phyloP scores from a whole-genome alignment of 2,113 vertebrate genomes.

The Toxostoma redivivum region DNA sequence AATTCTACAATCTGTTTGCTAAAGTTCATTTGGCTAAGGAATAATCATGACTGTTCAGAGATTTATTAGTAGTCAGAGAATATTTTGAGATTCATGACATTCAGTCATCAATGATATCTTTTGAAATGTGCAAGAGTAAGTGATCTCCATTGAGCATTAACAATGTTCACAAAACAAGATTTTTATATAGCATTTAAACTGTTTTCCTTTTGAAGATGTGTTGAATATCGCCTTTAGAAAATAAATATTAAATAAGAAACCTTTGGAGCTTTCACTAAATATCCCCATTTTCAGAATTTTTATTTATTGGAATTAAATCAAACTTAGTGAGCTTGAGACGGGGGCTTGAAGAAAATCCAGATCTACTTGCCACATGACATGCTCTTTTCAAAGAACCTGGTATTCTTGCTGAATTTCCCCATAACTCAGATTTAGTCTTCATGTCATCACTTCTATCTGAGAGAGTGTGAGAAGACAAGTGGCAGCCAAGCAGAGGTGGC shows the following conservation, averaged over 20 bases:
- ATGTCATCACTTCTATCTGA: not conserved
- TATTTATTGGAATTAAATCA: not conserved
- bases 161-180: not conserved
- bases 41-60: not conserved
- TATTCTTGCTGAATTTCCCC: not conserved
- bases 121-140: not conserved
- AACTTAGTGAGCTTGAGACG: not conserved
- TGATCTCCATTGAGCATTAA: not conserved
- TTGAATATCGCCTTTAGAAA: not conserved
- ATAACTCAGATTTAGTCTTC: not conserved
- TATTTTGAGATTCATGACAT: not conserved
- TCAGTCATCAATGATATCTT: not conserved
- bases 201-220: not conserved
- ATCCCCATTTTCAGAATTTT: not conserved
- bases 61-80: not conserved
- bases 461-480: slow-evolving; percentile 4
- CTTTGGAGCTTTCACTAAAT: not conserved
- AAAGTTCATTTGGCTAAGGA: not conserved
- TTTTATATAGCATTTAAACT: not conserved
- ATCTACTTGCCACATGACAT: not conserved
- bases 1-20: not conserved
- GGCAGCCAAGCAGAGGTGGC: slow-evolving; percentile 4
- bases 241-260: not conserved
- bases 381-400: not conserved
- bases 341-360: not conserved